Evolutionary conservation across 2,113 vertebrate species (phyloP), one percentile per base, ranked within the genome.

Genomic region (Toxostoma redivivum): DNA sequence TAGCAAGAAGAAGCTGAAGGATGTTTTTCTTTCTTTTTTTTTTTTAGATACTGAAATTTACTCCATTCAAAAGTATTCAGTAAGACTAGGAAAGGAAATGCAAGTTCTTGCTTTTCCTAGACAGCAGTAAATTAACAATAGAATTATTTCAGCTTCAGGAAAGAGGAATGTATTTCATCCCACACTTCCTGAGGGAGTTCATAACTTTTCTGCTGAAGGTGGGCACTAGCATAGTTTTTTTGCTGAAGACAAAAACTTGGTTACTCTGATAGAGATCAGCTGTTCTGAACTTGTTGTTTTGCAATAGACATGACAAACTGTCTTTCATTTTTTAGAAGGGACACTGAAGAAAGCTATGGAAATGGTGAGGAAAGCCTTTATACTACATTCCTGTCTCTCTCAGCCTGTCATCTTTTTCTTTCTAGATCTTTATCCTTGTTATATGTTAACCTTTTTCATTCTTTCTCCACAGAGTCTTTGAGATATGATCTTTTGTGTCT

Each of bases 371-470:
- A 92, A 85, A 92, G 62, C 24, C 21, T 73, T 91, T 76, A 88
- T 88, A 73, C 56, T 76, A 3, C 60, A 78, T 94, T 94, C 90
- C 69, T 88, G 44, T 67, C 51, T 93, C 57, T 86, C 27, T 94
- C 67, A 48, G 28, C 48, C 47, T 88, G 72, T 93, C 87, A 58
- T 92, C 67, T 94, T 40, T 81, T 80, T 94, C 60, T 92, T n/a
- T 30, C 19, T 27, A 93, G 93, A 94, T 94, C 80, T 88, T 90
- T 92, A 86, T 95, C 92, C 83, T 69, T 48, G 56, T 94, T 95
- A 18, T 14, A 67, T 88, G 90, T 96, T 94, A 96, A 94, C 86
- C 40, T 93, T 94, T 95, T 95, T 86, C 81, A 88, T 93, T 96
- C 80, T 95, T 94, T 94, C 60, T 86, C 11, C 35, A 54, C 58